Base-by-base conservation (phyloP, 2,113 vertebrate genomes). In the Zosterops pallidus region DNA sequence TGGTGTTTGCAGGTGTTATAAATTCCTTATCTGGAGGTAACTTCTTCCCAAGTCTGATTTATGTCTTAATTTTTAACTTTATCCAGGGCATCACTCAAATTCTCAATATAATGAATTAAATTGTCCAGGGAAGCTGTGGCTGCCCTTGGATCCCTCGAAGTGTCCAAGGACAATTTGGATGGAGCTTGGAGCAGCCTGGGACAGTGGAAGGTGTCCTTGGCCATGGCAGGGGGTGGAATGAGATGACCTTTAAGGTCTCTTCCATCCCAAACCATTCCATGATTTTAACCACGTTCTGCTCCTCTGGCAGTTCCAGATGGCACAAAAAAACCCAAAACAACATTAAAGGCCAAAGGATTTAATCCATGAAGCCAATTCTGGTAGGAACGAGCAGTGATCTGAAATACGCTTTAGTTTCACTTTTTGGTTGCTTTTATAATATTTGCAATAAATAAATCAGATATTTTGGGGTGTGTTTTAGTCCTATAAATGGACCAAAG, bases 161-260 rank as follows among this genome's bases (percentile, higher is more conserved):
- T 47, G 17, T 4, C 81, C 44, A 28, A 64, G 59, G 22, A 2
- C 22, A 67, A 8, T 4, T 1, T 71, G 62, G 28, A 69, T 0
- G 0, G 44, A 11, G 11, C 14, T 89, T 8, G 65, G 62, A 76
- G 21, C 39, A 62, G 2, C 47, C 42, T 80, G n/a, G 52, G 17
- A 4, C 19, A 20, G 17, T 26, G 68, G 49, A 2, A 91, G 47
- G 16, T 71, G 37, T 57, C 24, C 52, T 41, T 78, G n/a, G 7
- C 6, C 9, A 12, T 9, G 29, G 52, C 15, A 59, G 15, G 18
- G 5, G 1, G 1, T 31, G 33, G 15, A 2, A 46, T 20, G 14
- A 12, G 18, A 5, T 26, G 24, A 31, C 5, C 6, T 63, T 59
- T 41, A 26, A 31, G 5, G 5, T 53, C 7, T 5, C 22, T 70